Conservation (phyloP, 2,113 vertebrate species). For the Diadophis punctatus region DNA sequence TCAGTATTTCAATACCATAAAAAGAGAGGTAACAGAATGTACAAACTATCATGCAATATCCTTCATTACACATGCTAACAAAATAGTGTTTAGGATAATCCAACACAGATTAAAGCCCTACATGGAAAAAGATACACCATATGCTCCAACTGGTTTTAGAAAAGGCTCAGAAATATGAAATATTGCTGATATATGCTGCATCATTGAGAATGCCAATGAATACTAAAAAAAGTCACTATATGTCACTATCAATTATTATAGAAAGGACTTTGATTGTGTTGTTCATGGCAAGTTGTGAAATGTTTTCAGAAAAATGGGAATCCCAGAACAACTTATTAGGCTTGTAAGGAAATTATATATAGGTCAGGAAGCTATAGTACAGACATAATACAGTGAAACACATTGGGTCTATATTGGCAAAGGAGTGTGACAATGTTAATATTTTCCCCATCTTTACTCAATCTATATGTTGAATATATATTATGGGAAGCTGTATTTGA, state of each 20-base stretch:
- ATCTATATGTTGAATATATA: background rate
- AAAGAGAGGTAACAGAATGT: background rate
- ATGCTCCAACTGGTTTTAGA: background rate
- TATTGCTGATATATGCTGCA: background rate
- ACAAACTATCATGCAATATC: background rate
- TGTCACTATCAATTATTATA: background rate
- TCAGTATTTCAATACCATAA: background rate
- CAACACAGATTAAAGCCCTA: background rate
- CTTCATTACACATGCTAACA: background rate
- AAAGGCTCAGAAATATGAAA: background rate
- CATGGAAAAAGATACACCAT: background rate
- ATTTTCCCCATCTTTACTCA: background rate
- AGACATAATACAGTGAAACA: background rate
- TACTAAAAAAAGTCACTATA: background rate
- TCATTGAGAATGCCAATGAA: background rate
- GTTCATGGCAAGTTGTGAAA: background rate
- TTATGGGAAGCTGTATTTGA: background rate
- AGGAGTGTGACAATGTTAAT: background rate
- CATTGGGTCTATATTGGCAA: background rate
- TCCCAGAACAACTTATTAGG: background rate
- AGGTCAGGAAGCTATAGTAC: background rate
- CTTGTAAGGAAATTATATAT: background rate
- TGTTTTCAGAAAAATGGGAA: background rate
- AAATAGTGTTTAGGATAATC: background rate
- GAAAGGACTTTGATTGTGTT: background rate